Evolutionary conservation across 2,113 vertebrate species (phyloP), one percentile per base, ranked within the genome.

Genomic region (Chloroceryle aenea): DNA sequence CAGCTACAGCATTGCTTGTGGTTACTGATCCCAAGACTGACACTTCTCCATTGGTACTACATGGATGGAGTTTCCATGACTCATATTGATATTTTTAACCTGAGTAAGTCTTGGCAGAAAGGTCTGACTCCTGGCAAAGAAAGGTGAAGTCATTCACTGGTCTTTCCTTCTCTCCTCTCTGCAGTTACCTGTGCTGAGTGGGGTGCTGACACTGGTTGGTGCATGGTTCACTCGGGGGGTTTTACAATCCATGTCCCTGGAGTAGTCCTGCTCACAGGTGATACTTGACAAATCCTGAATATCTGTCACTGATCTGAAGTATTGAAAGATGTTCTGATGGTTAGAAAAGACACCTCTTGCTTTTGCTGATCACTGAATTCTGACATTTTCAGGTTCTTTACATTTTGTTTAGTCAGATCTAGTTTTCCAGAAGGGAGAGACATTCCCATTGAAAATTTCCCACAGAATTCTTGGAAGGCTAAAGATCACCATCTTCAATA

Each of bases 251-350:
- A 20, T 5, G 45, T 47, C 89, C 55, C 93, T 94, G 30, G 12
- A 84, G 77, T 34, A 92, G 72, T 83, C 38, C 42, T 79, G 93
- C 89, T 97, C 98, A 11, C 4, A 95, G 40, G 94, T 84, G 82
- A 98, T 98, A 82, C 97, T 98, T 4, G 98, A 98, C 81, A 98
- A 93, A 69, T 98, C 98, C 90, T 98, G 97, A 94, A 98, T 97
- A 72, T 98, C 98, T 78, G 87, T 78, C 87, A 95, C 63, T 4
- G 98, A 98, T 59, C 98, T 98, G 92, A 90, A 85, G 56, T 27
- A 93, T 86, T 56, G 91, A 74, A 95, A 97, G 73, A 96, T 20
- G 83, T 79, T 77, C 82, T 74, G 85, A 88, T 55, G 85, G 92
- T 96, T 67, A 96, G 63, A 92, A 74, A 4, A 27, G 73, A 59